Evolutionary conservation across 2,888 invertebrate species (phyloP), one percentile per base, ranked within the genome.

Genomic region (Chrysolina oricalcia): DNA sequence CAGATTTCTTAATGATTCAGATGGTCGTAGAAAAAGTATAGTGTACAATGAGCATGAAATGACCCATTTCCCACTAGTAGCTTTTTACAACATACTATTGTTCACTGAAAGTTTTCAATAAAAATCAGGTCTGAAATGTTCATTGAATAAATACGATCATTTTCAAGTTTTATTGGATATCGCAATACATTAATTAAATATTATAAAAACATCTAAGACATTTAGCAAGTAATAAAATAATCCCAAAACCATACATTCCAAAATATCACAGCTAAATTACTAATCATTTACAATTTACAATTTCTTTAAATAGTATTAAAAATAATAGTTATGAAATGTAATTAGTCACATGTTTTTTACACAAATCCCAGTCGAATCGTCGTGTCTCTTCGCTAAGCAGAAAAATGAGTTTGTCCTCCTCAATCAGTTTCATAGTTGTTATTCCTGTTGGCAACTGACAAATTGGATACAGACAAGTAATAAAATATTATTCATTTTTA

Each of bases 191-290:
- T 21, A 70, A 46, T 74, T 70, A 73, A 76, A 76, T 76, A 67
- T 35, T 50, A 67, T 50, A 17, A 67, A 53, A 27, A 74, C 63
- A 71, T 67, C 35, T 67, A 74, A 67, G 27, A 50, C 73, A 76
- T 48, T 62, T 62, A 66, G 62, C 70, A 66, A 23, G 19, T 41
- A 74, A 76, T 68, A 74, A 76, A 77, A 76, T 73, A 74, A 71
- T 77, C 82, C 82, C 81, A 72, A 78, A 77, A 81, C 83, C 83
- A 70, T 68, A 79, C 81, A 79, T 79, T 80, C 78, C 79, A 85
- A 87, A 88, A 89, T 89, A 89, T 89, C 89, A 89, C 89, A 89
- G 89, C 89, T 89, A 89, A 88, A 87, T 87, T 89, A 87, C 87
- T 88, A 88, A 83, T 74, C 85, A 86, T 87, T 83, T 87, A 86